Base-by-base conservation (phyloP, 2,113 vertebrate genomes). In the Pterophyllum scalare region DNA sequence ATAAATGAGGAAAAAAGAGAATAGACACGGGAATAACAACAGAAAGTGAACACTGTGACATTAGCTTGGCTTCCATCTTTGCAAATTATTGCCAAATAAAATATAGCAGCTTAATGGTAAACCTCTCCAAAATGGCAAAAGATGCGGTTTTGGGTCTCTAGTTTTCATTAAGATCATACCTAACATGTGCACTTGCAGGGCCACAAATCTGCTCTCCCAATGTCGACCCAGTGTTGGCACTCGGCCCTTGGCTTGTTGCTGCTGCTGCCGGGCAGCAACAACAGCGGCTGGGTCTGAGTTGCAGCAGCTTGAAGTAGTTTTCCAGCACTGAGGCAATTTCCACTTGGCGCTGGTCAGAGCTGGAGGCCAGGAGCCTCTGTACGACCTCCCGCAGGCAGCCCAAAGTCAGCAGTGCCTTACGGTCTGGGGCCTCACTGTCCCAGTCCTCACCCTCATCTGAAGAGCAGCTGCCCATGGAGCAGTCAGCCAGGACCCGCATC, bases 231-330 rank as follows among this genome's bases (percentile, higher is more conserved):
- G 62, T 1, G 90, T 88, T 1, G 79, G 75, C 6, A 90, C 90
- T 7, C 79, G 70, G 15, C 90, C 93, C 74, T 95, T 95, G 58
- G 95, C 96, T 81, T 91, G 89, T 5, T 89, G 89, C 58, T 91
- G 87, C 40, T 83, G 90, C 26, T 86, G 88, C 2, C 12, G 81
- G 1, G 93, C 65, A 1, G 94, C 87, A 0, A 97, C 96, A 2
- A 96, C 94, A 9, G 97, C 95, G 13, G 93, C 93, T 0, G 97
- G 97, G 93, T 99, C 98, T 0, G 97, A 99, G 95, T 99, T 99
- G 24, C n/a, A 99, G 96, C 88, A 99, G 91, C 90, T 99, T 99
- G 93, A 99, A 99, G 93, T 99, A 99, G 93, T 97, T 98, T 93
- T 99, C 98, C 85, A 99, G 62, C 90, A 99, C 95, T 2, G 97